These are phyloP conservation scores for Zeugodacus cucurbitae DNA, from an alignment of 1,140 invertebrate genomes.

Conservation along the genomic window DNA sequence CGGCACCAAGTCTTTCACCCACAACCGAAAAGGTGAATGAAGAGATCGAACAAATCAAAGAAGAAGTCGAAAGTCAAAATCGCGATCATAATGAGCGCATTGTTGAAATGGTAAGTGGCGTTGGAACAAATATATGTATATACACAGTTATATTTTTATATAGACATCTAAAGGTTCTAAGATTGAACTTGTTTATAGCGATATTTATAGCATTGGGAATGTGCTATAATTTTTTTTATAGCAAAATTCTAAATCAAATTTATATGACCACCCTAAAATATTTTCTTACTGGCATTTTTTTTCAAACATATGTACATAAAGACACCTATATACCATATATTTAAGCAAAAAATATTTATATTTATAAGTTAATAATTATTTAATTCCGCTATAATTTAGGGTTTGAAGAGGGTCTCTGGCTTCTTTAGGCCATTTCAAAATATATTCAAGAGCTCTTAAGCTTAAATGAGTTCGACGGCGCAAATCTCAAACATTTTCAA, in stretches of 20 bases:
- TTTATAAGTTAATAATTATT: background rate
- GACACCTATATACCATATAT: background rate
- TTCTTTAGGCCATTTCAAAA: constrained; percentile 45
- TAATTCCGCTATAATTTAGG: constrained; percentile 41
- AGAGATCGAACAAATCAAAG: constrained; percentile 60
- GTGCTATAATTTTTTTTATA: too few relatives aligned
- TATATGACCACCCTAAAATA: background rate
- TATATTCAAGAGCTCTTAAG: constrained; percentile 44
- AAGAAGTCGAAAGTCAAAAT: constrained; percentile 57
- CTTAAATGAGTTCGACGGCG: background rate
- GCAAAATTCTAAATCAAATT: too few relatives aligned
- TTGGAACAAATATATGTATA: too few relatives aligned
- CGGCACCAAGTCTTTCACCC: constrained; percentile 46
- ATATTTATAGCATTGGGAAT: too few relatives aligned
- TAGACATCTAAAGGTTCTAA: too few relatives aligned
- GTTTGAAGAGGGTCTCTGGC: constrained; percentile 45
- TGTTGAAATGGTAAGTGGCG: constrained; percentile 62
- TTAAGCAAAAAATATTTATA: background rate
- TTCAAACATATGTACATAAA: background rate
- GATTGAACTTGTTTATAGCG: too few relatives aligned
- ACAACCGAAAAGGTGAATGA: constrained; percentile 51
- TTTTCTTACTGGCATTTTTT: background rate
- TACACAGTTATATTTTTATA: too few relatives aligned
- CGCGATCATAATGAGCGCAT: constrained; percentile 62
- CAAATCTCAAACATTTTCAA: background rate